Base-by-base conservation (phyloP, 1,140 invertebrate species). In the Drosophila mauritiana region DNA sequence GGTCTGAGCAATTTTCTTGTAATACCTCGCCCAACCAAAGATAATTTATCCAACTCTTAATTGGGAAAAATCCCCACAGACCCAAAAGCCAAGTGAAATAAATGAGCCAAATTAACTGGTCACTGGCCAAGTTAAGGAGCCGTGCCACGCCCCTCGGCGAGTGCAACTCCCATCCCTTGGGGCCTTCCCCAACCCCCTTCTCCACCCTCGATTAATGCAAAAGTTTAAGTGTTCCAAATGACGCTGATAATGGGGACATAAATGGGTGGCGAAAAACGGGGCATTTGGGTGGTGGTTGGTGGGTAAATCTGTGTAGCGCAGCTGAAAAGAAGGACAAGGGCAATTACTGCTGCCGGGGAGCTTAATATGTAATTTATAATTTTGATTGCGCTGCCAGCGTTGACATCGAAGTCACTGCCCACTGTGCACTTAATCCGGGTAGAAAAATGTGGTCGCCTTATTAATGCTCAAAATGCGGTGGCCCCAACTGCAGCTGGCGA, bases 311-410 rank as follows among this genome's bases (percentile, higher is more conserved):
- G 62, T 12, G 13, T 3, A n/a, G 36, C 11, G 36, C 40, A 22
- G 20, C 20, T 5, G 58, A 11, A 17, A 42, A 56, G 17, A 53
- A 46, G 61, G 61, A 69, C 64, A 49, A 68, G 46, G 49, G 49
- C 49, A 52, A 52, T 52, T 52, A 52, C 49, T 52, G 31, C 31
- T 20, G 31, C 59, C 25, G 51, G 63, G 43, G 22, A 59, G 55
- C 72, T 77, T 77, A 77, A 77, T 77, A 77, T 62, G 74, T 77
- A 78, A 78, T 78, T 69, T 70, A 78, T 78, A 78, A 77, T 77
- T 78, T 78, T 77, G 64, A 78, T 78, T 62, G 52, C 74, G 42
- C 56, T 70, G 63, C 42, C 49, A 57, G 48, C 73, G 72, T 76
- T 74, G 58, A 74, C 56, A 69, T 59, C 54, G 53, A 70, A 72